Evolutionary conservation across 2,888 invertebrate genomes (phyloP), one percentile per base, ranked within the genome.

Genomic region (Globia sparganii): DNA sequence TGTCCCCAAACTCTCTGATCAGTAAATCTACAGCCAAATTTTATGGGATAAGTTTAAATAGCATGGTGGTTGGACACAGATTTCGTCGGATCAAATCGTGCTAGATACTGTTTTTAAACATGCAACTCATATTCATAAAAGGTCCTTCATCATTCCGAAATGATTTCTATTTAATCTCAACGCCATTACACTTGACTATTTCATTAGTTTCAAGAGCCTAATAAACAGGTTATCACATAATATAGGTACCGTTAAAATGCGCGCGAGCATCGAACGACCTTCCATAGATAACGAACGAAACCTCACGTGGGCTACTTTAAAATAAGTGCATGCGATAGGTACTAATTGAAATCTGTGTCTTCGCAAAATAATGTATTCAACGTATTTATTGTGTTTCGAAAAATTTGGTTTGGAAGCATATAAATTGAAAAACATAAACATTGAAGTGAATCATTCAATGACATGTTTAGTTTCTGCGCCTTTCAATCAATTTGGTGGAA

Each of bases 201-300:
- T 78, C 76, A 78, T 78, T 81, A 78, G 53, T 81, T 81, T 75
- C 37, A 65, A 75, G 81, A 58, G 76, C 34, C 25, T 81, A 65
- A 61, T 81, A 81, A 59, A 53, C 58, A 46, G 43, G 28, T 75
- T 80, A 80, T 64, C 58, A 75, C 18, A 8, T 43, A 53, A 61
- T 81, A 59, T 37, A 46, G 15, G 13, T 31, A 28, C 21, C 15
- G 72, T 79, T 79, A 34, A 53, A 34, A 34, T 53, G 49, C 40
- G 34, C 15, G 40, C 40, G 40, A 43, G 28, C 40, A 75, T 81
- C 49, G 58, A 21, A 40, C 49, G 58, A 75, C 75, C 78, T 81
- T 78, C 75, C 43, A 0, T 11, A 59, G 75, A 78, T 81, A 65
- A 81, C 34, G 5, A 34, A 59, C 34, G 25, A 64, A 58, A 64